Percentiles rank a stretch among this genome's conserved stretches.
These are phyloP conservation scores for Dipus sagitta DNA, from an alignment of 2,797 vertebrate genomes.

Conservation along the genomic window DNA sequence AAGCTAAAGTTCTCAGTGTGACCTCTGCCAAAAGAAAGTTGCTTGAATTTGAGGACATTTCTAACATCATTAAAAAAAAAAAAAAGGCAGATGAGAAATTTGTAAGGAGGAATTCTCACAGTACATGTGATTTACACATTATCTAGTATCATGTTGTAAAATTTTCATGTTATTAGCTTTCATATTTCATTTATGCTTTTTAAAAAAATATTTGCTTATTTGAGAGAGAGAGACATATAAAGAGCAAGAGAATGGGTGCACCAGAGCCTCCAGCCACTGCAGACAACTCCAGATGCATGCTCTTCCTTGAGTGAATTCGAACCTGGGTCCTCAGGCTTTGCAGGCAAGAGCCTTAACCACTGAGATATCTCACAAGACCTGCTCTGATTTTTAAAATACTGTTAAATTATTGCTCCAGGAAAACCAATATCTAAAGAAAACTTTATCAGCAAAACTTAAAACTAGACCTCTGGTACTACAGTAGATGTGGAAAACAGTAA, in stretches of 20 bases:
- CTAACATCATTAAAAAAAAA: not conserved
- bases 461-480: not conserved
- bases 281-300: no score
- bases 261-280: no score
- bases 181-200: not conserved
- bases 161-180: not conserved
- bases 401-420: not conserved
- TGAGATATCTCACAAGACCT: no score
- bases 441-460: not conserved
- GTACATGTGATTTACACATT: not conserved
- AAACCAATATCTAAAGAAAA: not conserved
- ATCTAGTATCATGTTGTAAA: not conserved
- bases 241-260: no score
- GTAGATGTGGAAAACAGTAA: not conserved
- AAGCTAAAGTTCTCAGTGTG: constrained; percentile 57
- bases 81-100: not conserved
- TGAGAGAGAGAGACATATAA: no score
- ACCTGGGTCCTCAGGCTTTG: no score
- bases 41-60: constrained; percentile 11
- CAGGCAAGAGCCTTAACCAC: no score
- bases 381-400: constrained; percentile 9
- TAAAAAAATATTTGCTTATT: no score
- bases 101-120: not conserved
- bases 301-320: no score
- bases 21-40: constrained; percentile 44